Conservation (phyloP, 2,113 vertebrate species). For the Osmerus eperlanus region DNA sequence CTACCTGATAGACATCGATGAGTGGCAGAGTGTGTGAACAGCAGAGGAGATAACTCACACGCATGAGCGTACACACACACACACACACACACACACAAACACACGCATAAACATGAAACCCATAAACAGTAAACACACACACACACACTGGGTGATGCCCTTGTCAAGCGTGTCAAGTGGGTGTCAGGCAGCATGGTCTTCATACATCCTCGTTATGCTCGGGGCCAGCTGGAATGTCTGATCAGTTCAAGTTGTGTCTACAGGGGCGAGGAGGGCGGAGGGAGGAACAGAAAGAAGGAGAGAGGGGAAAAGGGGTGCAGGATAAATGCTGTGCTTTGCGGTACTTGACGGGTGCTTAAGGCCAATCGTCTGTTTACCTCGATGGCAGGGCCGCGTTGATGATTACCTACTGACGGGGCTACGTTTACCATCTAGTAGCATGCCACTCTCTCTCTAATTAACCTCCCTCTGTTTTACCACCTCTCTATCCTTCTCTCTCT, state of each 20-base stretch:
- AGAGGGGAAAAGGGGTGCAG: slow-evolving; percentile 32
- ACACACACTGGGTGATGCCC: neutral
- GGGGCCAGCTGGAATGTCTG: slow-evolving; percentile 41
- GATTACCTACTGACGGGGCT: too few species aligned
- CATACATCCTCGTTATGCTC: slow-evolving; percentile 10
- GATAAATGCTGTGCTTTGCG: neutral
- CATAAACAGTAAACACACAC: neutral
- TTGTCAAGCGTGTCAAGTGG: neutral
- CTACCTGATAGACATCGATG: slow-evolving; percentile 30
- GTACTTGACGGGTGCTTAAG: too few species aligned
- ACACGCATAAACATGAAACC: neutral
- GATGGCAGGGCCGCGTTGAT: too few species aligned
- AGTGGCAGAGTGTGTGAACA: slow-evolving; percentile 9
- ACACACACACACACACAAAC: slow-evolving; percentile 4
- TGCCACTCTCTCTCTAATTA: too few species aligned
- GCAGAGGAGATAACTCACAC: neutral
- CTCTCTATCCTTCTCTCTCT: too few species aligned
- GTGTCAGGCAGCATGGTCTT: neutral
- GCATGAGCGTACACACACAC: neutral
- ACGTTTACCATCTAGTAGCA: too few species aligned
- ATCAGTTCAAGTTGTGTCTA: slow-evolving; percentile 20
- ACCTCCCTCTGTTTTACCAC: too few species aligned
- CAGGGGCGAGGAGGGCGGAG: neutral
- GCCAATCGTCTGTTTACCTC: too few species aligned
- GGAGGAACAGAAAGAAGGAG: neutral